phyloP scores from a whole-genome alignment of 2,113 vertebrate species.

The Gavia stellata region DNA sequence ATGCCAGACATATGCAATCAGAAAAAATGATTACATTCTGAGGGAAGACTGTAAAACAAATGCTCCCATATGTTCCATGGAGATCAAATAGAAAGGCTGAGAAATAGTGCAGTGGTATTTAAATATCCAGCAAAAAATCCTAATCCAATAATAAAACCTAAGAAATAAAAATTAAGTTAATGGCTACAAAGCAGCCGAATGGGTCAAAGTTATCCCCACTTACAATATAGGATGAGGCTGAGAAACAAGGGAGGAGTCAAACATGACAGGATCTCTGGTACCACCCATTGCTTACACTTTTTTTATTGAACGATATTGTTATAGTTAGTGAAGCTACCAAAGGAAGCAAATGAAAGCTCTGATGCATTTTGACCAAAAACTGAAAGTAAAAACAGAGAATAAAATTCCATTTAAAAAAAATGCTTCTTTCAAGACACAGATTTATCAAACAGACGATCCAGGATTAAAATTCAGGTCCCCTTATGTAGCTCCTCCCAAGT shows the following conservation, averaged over 20 bases:
- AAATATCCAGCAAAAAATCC: slow-evolving; percentile 14
- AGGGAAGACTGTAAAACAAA: slow-evolving; percentile 67
- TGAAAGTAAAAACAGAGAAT: neutral
- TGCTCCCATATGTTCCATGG: slow-evolving; percentile 63
- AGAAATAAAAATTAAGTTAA: slow-evolving; percentile 36
- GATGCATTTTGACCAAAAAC: neutral
- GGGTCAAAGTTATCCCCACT: neutral
- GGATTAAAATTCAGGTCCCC: neutral
- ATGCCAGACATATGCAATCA: slow-evolving; percentile 71
- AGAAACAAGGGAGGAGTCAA: neutral
- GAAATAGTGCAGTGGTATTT: slow-evolving; percentile 28
- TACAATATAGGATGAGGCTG: neutral
- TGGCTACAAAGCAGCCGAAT: neutral
- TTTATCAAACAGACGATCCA: neutral
- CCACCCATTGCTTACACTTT: neutral
- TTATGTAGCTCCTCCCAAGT: neutral
- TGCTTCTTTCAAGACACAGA: neutral
- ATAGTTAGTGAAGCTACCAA: neutral
- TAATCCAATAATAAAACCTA: neutral
- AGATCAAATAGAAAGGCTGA: slow-evolving; percentile 66
- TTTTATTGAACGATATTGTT: neutral
- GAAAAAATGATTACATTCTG: slow-evolving; percentile 63
- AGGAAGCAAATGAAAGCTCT: neutral
- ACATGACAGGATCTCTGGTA: neutral
- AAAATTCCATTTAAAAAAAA: neutral